Evolutionary conservation across 2,888 invertebrate genomes (phyloP).

Genomic region (Odontomyia ornata): DNA sequence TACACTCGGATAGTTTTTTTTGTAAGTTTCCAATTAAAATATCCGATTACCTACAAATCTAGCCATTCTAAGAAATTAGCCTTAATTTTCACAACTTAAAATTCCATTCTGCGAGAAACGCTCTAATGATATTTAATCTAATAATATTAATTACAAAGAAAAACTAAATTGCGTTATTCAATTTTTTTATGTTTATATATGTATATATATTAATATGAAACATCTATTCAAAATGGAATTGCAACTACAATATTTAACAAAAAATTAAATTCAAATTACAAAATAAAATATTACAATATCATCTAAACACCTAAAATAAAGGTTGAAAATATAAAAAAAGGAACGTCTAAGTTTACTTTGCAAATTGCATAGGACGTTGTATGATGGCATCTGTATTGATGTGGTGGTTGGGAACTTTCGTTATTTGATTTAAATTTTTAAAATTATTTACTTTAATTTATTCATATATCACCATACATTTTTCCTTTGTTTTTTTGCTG

Average conservation of each 20-base stretch:
- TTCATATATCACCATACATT: background rate
- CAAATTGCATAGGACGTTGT: conserved; percentile 40
- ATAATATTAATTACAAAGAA: background rate
- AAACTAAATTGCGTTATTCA: too few species aligned
- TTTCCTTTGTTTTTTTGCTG: conserved; percentile 16
- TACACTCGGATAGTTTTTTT: background rate
- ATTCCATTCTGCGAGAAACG: too few species aligned
- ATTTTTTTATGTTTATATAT: background rate
- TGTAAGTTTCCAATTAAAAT: background rate
- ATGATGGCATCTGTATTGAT: conserved; percentile 33
- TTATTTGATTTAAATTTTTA: background rate
- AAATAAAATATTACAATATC: conserved; percentile 1
- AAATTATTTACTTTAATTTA: background rate
- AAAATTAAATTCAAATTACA: background rate
- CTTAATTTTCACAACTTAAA: background rate
- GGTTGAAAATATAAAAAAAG: conserved; percentile 38
- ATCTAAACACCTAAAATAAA: conserved; percentile 1
- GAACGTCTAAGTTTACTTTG: conserved; percentile 39
- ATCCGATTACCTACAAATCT: background rate
- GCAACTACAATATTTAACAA: background rate
- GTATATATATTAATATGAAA: background rate
- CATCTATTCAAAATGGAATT: background rate
- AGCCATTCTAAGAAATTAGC: background rate
- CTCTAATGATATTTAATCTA: background rate
- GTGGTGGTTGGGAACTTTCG: conserved; percentile 9